Conservation (phyloP, 1,140 invertebrate species). For the Drosophila suzukii region DNA sequence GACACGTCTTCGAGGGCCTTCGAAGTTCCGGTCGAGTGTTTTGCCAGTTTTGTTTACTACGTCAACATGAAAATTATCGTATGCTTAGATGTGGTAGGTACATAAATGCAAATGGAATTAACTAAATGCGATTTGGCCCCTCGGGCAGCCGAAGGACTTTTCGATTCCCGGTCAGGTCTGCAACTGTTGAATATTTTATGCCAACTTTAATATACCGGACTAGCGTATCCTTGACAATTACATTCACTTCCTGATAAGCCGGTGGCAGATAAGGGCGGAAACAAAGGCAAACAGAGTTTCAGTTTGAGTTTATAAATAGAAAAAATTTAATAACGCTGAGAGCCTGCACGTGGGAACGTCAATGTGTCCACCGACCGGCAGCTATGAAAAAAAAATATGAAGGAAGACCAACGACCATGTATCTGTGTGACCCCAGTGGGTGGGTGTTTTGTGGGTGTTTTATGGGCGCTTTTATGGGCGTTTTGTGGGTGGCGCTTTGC, state of each 20-base stretch:
- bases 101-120: constrained; percentile 70
- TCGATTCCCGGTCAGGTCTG: constrained; percentile 22
- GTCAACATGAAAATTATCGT: constrained; percentile 62
- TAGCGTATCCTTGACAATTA: constrained; percentile 65
- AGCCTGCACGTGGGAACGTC: constrained; percentile 77
- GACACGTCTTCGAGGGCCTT: not conserved
- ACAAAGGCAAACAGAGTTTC: constrained; percentile 42
- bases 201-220: constrained; percentile 51
- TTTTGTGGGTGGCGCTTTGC: constrained; percentile 27
- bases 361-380: constrained; percentile 46
- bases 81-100: constrained; percentile 30
- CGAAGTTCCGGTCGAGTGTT: not conserved
- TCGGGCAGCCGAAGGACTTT: constrained; percentile 4
- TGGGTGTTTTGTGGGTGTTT: constrained; percentile 4
- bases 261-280: constrained; percentile 30
- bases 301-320: constrained; percentile 73
- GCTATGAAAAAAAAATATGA: not conserved
- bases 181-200: constrained; percentile 51
- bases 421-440: constrained; percentile 15
- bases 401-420: constrained; percentile 45
- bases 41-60: constrained; percentile 19
- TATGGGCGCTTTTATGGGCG: constrained; percentile 20
- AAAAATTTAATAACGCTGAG: constrained; percentile 75
- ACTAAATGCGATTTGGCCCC: constrained; percentile 41
- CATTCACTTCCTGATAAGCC: constrained; percentile 61